Evolutionary conservation across 2,797 vertebrate species (phyloP).

Genomic region (Chaunax sp.): DNA sequence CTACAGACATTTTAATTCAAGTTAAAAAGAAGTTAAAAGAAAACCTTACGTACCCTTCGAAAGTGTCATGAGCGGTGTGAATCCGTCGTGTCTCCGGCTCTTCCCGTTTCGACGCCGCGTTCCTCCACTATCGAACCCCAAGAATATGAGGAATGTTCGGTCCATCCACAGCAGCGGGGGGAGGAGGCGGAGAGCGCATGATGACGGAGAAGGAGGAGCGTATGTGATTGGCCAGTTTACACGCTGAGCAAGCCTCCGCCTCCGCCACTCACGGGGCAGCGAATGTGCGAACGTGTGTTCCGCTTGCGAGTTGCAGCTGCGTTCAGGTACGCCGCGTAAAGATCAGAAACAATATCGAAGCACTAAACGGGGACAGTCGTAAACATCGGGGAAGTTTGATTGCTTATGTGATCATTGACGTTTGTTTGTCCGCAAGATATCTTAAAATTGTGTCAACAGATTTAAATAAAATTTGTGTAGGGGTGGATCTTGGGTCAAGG

Average conservation of each 20-base stretch:
- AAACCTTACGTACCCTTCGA: slow-evolving; percentile 52
- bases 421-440: too few species aligned
- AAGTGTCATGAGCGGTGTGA: slow-evolving; percentile 47
- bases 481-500: too few species aligned
- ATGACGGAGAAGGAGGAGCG: background rate
- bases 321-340: slow-evolving; percentile 29
- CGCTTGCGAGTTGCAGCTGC: slow-evolving; percentile 33
- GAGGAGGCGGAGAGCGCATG: slow-evolving; percentile 11
- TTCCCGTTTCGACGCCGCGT: slow-evolving; percentile 21
- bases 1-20: too few species aligned
- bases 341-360: accelerated
- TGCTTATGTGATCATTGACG: too few species aligned
- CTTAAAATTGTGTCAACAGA: too few species aligned
- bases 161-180: slow-evolving; percentile 21
- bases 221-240: slow-evolving; percentile 37
- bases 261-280: slow-evolving; percentile 76
- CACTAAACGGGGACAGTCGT: too few species aligned
- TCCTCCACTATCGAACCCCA: slow-evolving; percentile 22
- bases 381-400: too few species aligned
- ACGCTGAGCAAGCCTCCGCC: slow-evolving; percentile 48
- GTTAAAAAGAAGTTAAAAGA: too few species aligned
- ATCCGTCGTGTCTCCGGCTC: slow-evolving; percentile 34
- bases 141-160: slow-evolving; percentile 61
- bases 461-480: too few species aligned
- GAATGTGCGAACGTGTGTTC: slow-evolving; percentile 72